Evolutionary conservation across 2,113 vertebrate genomes (phyloP).

Genomic region (Alethe castanea): DNA sequence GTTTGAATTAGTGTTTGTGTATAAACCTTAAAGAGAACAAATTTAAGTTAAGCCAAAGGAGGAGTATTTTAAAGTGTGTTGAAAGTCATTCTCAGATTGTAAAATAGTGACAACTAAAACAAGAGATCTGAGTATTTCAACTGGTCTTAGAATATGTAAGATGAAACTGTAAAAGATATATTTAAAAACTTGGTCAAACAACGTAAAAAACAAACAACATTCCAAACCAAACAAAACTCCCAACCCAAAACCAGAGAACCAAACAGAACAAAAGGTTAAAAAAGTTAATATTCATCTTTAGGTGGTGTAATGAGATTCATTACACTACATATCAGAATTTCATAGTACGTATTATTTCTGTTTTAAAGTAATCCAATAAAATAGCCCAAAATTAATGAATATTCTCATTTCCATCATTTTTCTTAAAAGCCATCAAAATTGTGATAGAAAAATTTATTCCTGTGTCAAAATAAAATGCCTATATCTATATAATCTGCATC

Average conservation of each 20-base stretch:
- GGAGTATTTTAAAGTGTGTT: background rate
- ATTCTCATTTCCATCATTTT: background rate
- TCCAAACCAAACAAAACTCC: background rate
- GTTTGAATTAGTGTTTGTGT: background rate
- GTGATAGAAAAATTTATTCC: background rate
- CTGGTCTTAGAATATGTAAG: background rate
- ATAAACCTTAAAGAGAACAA: background rate
- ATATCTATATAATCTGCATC: background rate
- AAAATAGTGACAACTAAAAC: background rate
- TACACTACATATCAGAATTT: background rate
- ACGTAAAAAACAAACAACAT: background rate
- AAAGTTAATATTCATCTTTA: background rate
- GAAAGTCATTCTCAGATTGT: background rate
- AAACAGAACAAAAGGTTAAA: background rate
- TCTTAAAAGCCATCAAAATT: background rate
- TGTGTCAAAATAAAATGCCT: background rate
- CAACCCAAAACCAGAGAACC: background rate
- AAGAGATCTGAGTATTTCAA: background rate
- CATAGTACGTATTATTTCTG: background rate
- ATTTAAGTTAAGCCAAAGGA: background rate
- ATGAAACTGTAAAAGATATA: background rate
- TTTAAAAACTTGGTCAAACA: background rate
- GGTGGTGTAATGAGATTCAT: background rate
- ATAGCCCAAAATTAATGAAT: background rate
- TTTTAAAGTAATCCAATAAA: background rate